Evolutionary conservation across 2,888 invertebrate species (phyloP).

Genomic region (Tethea ocularis): DNA sequence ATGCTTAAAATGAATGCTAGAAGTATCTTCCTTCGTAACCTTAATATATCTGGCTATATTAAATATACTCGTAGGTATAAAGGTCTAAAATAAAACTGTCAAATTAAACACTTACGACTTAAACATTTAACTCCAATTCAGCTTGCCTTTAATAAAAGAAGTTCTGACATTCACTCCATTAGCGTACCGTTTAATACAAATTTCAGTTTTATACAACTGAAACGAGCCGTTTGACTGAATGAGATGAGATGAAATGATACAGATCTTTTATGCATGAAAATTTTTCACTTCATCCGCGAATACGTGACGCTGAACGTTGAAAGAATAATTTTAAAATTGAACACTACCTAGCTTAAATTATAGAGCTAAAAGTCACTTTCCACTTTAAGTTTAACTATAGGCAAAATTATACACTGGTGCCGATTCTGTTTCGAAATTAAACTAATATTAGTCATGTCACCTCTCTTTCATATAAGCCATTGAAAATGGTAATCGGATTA

Average conservation of each 20-base stretch:
- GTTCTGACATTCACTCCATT: slow-evolving; percentile 9
- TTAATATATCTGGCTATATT: too few relatives aligned
- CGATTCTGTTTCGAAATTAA: too few relatives aligned
- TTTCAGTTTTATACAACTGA: slow-evolving; percentile 32
- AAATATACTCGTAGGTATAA: too few relatives aligned
- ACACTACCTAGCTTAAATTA: background rate
- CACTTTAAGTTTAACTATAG: background rate
- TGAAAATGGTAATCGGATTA: too few relatives aligned
- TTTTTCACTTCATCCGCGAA: slow-evolving; percentile 26
- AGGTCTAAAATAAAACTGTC: background rate
- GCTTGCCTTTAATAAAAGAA: background rate
- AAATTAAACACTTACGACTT: background rate
- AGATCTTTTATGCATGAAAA: slow-evolving; percentile 43
- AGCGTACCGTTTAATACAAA: slow-evolving; percentile 34
- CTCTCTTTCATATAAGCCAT: too few relatives aligned
- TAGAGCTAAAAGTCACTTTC: background rate
- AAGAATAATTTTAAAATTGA: slow-evolving; percentile 21
- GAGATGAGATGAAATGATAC: slow-evolving; percentile 16
- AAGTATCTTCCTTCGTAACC: too few relatives aligned
- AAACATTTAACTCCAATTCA: background rate
- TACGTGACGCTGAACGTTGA: slow-evolving; percentile 22
- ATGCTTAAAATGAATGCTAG: too few relatives aligned
- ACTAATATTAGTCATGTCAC: too few relatives aligned
- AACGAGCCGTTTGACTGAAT: slow-evolving; percentile 27
- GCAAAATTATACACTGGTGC: too few relatives aligned